Percentiles rank a stretch among this genome's conserved stretches.
Evolutionary conservation across 2,797 vertebrate genomes (phyloP).

Genomic region (Argentina silus): DNA sequence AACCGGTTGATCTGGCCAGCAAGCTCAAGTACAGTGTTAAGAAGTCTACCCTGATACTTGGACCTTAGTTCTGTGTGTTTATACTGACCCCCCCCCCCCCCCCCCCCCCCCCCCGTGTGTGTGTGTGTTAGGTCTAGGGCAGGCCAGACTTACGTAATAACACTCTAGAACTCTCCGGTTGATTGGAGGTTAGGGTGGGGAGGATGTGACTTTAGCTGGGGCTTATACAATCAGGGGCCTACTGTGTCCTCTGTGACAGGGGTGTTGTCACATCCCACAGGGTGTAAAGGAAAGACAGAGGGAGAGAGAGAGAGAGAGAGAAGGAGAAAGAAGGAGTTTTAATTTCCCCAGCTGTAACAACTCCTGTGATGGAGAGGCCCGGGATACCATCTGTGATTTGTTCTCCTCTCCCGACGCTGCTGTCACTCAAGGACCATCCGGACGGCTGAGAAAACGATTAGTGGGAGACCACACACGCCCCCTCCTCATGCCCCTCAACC

Average conservation of each 20-base stretch:
- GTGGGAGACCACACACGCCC: slow-evolving; percentile 56
- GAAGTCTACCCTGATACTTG: background rate
- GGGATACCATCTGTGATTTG: slow-evolving; percentile 42
- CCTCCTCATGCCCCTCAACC: slow-evolving; percentile 10
- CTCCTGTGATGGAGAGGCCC: slow-evolving; percentile 40
- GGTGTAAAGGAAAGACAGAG: slow-evolving; percentile 43
- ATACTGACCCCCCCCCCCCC: slow-evolving; percentile 20
- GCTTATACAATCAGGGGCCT: slow-evolving; percentile 42
- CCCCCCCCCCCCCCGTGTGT: background rate
- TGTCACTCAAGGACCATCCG: slow-evolving; percentile 49
- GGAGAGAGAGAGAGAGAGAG: slow-evolving; percentile 60
- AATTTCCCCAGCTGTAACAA: slow-evolving; percentile 63
- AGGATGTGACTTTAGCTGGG: slow-evolving; percentile 32
- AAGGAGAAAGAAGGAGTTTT: slow-evolving; percentile 29
- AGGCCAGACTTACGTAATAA: slow-evolving; percentile 35
- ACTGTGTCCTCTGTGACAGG: slow-evolving; percentile 17
- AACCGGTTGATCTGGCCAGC: background rate
- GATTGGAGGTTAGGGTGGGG: slow-evolving; percentile 14
- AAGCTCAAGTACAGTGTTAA: background rate
- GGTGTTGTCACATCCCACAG: slow-evolving; percentile 37
- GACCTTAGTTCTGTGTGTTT: slow-evolving; percentile 24
- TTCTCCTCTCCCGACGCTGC: slow-evolving; percentile 36
- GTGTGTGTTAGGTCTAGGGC: slow-evolving; percentile 11
- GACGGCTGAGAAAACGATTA: slow-evolving; percentile 62
- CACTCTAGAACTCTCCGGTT: slow-evolving; percentile 29